Percentiles rank a stretch among this genome's conserved stretches.
Evolutionary conservation across 2,113 vertebrate species (phyloP).

Genomic region (Petrocephalus zakoni): DNA sequence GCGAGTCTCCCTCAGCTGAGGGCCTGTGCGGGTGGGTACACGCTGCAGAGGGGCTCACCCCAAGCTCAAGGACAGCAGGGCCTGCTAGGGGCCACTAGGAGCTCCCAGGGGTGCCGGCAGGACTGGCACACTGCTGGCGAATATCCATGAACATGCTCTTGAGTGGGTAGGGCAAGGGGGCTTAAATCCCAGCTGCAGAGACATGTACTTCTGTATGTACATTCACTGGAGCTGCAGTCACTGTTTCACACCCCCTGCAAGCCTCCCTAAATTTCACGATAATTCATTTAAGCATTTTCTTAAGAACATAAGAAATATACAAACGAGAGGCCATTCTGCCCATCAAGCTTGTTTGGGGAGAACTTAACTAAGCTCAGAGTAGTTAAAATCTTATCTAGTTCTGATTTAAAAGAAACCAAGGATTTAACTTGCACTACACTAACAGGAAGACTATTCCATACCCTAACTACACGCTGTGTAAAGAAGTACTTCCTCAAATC

Average conservation of each 20-base stretch:
- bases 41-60: background rate
- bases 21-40: background rate
- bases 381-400: too few species aligned
- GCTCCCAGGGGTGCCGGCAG: background rate
- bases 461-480: too few species aligned
- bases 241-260: background rate
- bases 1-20: background rate
- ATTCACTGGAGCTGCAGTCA: background rate
- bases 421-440: too few species aligned
- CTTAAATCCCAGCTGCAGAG: background rate
- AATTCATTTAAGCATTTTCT: background rate
- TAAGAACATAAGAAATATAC: too few species aligned
- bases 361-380: too few species aligned
- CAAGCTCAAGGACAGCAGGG: background rate
- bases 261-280: background rate
- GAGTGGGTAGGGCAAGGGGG: background rate
- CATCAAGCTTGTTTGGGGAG: too few species aligned
- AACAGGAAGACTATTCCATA: too few species aligned
- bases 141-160: background rate
- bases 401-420: too few species aligned
- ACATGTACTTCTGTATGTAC: background rate
- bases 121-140: background rate
- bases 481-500: too few species aligned
- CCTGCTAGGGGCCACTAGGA: background rate
- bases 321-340: too few species aligned